Conservation (phyloP, 2,888 invertebrate genomes). For the Petrolisthes cinctipes region DNA sequence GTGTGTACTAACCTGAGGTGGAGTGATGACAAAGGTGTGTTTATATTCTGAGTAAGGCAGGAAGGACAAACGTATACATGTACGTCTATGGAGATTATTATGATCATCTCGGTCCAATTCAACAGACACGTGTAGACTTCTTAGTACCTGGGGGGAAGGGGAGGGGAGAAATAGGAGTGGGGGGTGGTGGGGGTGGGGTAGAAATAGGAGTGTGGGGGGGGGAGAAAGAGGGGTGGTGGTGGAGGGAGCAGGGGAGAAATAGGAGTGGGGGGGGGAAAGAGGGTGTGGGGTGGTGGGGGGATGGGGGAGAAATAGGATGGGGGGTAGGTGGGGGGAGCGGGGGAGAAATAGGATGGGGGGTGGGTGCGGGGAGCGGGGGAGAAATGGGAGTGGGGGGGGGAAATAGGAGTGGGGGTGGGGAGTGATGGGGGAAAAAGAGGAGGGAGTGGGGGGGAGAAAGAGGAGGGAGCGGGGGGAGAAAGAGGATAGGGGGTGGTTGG, state of each 20-base stretch:
- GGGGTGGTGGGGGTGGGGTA: too few relatives aligned
- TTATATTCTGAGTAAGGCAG: constrained; percentile 82
- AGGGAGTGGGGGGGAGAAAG: neutral
- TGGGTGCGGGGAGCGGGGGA: neutral
- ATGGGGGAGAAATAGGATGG: neutral
- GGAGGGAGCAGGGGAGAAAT: too few relatives aligned
- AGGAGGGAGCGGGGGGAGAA: neutral
- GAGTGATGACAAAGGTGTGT: constrained; percentile 79
- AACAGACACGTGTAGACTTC: constrained; percentile 24
- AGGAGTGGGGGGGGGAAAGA: neutral
- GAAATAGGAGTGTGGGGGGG: too few relatives aligned
- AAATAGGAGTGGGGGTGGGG: neutral
- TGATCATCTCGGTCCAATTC: constrained; percentile 22
- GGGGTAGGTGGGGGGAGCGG: neutral
- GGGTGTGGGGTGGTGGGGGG: neutral
- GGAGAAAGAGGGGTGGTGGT: too few relatives aligned
- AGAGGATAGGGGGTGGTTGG: neutral
- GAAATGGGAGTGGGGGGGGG: too few relatives aligned
- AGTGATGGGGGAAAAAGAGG: neutral
- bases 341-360: neutral
- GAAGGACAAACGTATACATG: constrained; percentile 80
- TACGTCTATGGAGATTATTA: constrained; percentile 73
- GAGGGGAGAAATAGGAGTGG: neutral
- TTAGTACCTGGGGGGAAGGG: constrained; percentile 20
- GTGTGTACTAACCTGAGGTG: constrained; percentile 71